Conservation (phyloP, 1,140 invertebrate genomes). For the Dolichoris vasculosae region DNA sequence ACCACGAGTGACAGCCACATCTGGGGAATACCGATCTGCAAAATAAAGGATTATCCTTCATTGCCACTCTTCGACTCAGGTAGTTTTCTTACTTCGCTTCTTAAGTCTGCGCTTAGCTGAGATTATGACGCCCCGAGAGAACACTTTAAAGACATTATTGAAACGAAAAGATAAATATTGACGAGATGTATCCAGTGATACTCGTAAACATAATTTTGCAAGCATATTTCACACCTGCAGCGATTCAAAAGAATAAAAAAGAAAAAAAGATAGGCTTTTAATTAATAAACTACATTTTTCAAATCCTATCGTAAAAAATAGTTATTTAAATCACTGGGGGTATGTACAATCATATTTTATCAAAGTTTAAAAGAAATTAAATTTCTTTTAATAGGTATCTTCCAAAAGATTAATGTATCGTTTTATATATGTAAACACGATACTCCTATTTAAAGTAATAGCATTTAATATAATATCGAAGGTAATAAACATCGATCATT, state of each 20-base stretch:
- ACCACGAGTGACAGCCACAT: constrained; percentile 10
- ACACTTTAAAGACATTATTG: constrained; percentile 6
- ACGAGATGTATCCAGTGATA: constrained; percentile 35
- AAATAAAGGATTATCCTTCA: constrained; percentile 47
- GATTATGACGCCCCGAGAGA: constrained; percentile 28
- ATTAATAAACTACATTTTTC: too few species aligned
- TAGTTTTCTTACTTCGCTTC: background rate
- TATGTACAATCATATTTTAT: too few species aligned
- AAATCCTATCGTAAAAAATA: too few species aligned
- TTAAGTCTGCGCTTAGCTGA: constrained; percentile 14
- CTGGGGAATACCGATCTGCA: constrained; percentile 28
- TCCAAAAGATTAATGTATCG: background rate
- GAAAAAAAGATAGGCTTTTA: too few species aligned
- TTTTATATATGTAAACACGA: background rate
- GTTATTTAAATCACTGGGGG: too few species aligned
- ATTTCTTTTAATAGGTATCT: too few species aligned
- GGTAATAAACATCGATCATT: background rate
- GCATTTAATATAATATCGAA: background rate
- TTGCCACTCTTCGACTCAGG: background rate
- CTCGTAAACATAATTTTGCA: constrained; percentile 25
- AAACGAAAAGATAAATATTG: constrained; percentile 54
- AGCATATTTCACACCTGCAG: background rate
- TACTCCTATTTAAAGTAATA: background rate
- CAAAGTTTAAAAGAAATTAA: too few species aligned
- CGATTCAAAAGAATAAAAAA: background rate